Conservation (phyloP, 2,888 invertebrate genomes). For the Cataglyphis altisquamis region DNA sequence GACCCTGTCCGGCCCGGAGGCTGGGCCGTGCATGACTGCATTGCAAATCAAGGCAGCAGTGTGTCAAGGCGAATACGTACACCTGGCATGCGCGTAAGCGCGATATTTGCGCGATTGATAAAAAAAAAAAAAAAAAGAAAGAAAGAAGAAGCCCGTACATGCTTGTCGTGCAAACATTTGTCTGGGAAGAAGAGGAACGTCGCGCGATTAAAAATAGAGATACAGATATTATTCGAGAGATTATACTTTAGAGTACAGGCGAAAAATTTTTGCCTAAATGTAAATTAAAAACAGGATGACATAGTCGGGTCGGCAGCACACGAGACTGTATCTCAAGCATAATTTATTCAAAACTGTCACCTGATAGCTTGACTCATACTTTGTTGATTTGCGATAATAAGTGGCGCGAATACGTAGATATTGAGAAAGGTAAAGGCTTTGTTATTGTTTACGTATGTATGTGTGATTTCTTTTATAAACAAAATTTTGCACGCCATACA, state of each 20-base stretch:
- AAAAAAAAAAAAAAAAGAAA: conserved; percentile 26
- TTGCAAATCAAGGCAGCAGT: conserved; percentile 72
- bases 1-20: conserved; percentile 65
- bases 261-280: not conserved
- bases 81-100: conserved; percentile 42
- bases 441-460: not conserved
- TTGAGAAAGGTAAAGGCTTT: too few species aligned
- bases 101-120: conserved; percentile 61
- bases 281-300: not conserved
- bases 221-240: not conserved
- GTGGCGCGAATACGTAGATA: not conserved
- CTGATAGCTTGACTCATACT: not conserved
- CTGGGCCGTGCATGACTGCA: conserved; percentile 71
- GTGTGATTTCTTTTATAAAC: conserved; percentile 30
- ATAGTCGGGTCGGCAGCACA: not conserved
- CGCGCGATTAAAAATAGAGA: conserved; percentile 5
- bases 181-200: not conserved
- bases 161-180: conserved; percentile 28
- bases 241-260: not conserved
- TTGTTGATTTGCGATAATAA: conserved; percentile 22
- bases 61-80: conserved; percentile 71
- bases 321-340: not conserved
- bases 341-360: not conserved
- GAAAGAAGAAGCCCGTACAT: conserved; percentile 23
- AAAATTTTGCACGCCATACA: conserved; percentile 24